These are phyloP conservation scores for Epirrhoe alternata DNA, from an alignment of 2,888 invertebrate species.

Conservation along the genomic window DNA sequence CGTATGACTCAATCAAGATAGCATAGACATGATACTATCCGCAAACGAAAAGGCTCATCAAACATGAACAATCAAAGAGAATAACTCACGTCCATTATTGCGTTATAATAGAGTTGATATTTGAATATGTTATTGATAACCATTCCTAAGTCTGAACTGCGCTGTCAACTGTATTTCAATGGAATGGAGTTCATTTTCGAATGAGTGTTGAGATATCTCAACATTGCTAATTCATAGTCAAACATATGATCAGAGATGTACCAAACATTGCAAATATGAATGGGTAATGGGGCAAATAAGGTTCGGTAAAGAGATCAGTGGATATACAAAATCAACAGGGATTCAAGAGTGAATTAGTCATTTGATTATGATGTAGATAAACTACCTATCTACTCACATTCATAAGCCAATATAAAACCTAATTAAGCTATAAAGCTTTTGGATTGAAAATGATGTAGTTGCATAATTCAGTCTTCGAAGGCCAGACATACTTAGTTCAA, in stretches of 20 bases:
- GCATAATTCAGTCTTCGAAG: no score
- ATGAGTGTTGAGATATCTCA: constrained; percentile 20
- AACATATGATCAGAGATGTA: constrained; percentile 44
- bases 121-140: background rate
- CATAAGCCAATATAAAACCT: no score
- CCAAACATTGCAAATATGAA: constrained; percentile 48
- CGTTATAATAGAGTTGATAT: constrained; percentile 3
- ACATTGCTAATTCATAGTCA: constrained; percentile 47
- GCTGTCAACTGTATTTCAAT: background rate
- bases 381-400: background rate
- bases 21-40: constrained; percentile 31
- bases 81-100: constrained; percentile 32
- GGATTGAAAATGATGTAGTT: no score
- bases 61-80: constrained; percentile 50
- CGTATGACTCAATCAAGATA: constrained; percentile 7
- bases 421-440: no score
- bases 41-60: constrained; percentile 43
- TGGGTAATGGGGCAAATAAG: constrained; percentile 39
- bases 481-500: no score
- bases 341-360: constrained; percentile 21
- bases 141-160: background rate
- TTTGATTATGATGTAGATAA: constrained; percentile 7
- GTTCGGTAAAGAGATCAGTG: constrained; percentile 40
- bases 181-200: constrained; percentile 4
- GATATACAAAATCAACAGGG: constrained; percentile 37